Evolutionary conservation across 2,888 invertebrate species (phyloP).

Genomic region (Orthosia gracilis): DNA sequence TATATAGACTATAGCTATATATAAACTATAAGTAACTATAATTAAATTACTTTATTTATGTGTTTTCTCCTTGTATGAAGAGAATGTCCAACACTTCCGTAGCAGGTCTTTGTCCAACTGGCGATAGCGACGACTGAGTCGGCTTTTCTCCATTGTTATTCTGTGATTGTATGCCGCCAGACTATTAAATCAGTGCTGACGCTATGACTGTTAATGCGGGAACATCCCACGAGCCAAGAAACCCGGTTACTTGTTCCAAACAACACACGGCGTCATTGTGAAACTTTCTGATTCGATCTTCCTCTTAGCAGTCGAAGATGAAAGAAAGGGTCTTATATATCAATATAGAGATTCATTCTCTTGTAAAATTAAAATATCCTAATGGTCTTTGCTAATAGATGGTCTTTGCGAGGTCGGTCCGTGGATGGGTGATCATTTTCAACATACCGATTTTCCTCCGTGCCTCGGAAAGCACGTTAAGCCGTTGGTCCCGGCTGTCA

Average conservation of each 20-base stretch:
- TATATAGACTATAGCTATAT: too few relatives aligned
- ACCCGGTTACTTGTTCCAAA: conserved; percentile 32
- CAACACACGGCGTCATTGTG: background rate
- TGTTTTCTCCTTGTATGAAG: conserved; percentile 1
- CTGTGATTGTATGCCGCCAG: conserved; percentile 12
- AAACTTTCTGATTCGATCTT: conserved; percentile 6
- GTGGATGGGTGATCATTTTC: too few relatives aligned
- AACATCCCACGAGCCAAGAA: conserved; percentile 44
- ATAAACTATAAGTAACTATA: too few relatives aligned
- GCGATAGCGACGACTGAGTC: background rate
- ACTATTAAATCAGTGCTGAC: conserved; percentile 13
- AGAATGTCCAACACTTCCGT: conserved; percentile 23
- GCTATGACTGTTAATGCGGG: conserved; percentile 20
- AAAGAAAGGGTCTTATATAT: background rate
- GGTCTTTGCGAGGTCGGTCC: too few relatives aligned
- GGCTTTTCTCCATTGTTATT: conserved; percentile 33
- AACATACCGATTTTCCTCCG: too few relatives aligned
- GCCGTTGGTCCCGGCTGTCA: too few relatives aligned
- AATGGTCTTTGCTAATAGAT: too few relatives aligned
- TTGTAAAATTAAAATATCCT: too few relatives aligned
- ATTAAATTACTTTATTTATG: background rate
- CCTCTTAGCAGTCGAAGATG: background rate
- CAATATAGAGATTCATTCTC: background rate
- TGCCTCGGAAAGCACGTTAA: too few relatives aligned
- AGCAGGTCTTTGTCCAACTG: conserved; percentile 12